Evolutionary conservation across 2,888 invertebrate genomes (phyloP), one percentile per base, ranked within the genome.

Genomic region (Chloroclysta siterata): DNA sequence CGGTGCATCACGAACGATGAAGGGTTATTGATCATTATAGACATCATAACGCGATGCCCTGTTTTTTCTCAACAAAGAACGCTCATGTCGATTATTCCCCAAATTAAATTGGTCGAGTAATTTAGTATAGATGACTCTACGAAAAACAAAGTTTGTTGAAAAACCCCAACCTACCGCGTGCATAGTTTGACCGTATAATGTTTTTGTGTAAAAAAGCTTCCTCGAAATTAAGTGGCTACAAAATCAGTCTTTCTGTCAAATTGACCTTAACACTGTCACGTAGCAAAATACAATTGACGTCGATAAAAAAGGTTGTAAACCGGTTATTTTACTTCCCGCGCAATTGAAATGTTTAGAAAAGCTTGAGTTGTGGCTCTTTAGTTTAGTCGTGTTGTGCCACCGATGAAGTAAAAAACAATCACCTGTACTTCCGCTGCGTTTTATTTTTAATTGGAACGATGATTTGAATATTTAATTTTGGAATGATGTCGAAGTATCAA

Each of bases 11-110:
- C 88, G 85, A 84, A 71, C 84, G 84, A 86, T 84, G 87, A 87
- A 87, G 85, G 85, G 87, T 84, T 87, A 88, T 86, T 87, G 85
- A 86, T 89, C 86, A 90, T 90, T 88, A 89, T 86, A 85, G 82
- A 85, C 86, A 88, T 88, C 87, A 84, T 82, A 86, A 82, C 78
- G 70, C 75, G 77, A 72, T 78, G 79, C 77, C 69, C 72, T 69
- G 74, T 79, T 85, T 86, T 83, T 85, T 77, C 68, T 70, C 68
- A 77, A 79, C 78, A 85, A 81, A 78, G 77, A 78, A 71, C 73
- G 72, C 74, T 78, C 78, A 81, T 80, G 82, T 82, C 77, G 76
- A 78, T 85, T 82, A 83, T 82, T 81, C 75, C 74, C 74, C 65
- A 76, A 79, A 84, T 80, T 77, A 79, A 83, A 79, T 76, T 69